Conservation (phyloP, 30 jellyfish, hydroid and myxozoan genomes). For the Rhopilema esculentum region DNA sequence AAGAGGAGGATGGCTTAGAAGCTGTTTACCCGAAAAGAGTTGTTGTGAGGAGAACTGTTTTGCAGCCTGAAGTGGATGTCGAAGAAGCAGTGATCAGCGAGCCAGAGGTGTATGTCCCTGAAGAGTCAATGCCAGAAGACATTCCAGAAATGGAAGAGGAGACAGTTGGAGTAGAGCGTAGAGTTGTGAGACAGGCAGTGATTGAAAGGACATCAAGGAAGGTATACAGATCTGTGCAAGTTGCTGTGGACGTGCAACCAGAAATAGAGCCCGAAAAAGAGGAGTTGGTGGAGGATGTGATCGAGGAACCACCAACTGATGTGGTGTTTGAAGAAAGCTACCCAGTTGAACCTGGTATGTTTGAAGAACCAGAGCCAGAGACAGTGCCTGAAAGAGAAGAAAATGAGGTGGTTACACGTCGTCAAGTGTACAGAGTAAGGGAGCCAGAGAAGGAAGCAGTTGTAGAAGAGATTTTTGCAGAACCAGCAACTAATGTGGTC, state of each 20-base stretch:
- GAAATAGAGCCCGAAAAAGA: conserved; percentile 7
- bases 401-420: conserved; percentile 7
- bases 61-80: conserved; percentile 16
- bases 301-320: conserved; percentile 35
- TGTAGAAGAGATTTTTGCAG: neutral
- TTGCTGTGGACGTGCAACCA: conserved; percentile 22
- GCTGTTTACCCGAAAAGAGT: conserved; percentile 54
- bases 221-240: conserved; percentile 38
- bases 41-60: conserved; percentile 49
- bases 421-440: conserved; percentile 52
- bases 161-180: conserved; percentile 29
- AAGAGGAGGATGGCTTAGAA: conserved; percentile 42
- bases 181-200: conserved; percentile 55
- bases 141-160: conserved; percentile 34
- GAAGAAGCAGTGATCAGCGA: conserved; percentile 36
- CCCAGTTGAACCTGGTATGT: conserved; percentile 28
- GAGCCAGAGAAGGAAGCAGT: conserved; percentile 25
- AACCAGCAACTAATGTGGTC: conserved; percentile 43
- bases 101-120: conserved; percentile 54
- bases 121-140: conserved; percentile 19
- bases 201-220: conserved; percentile 38
- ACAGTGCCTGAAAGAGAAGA: conserved; percentile 30
- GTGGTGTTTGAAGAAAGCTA: conserved; percentile 20
- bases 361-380: conserved; percentile 30
- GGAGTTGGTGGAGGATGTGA: conserved; percentile 27